These are phyloP conservation scores for Eulemur coronatus DNA, from an alignment of 2,797 vertebrate genomes.

Conservation along the genomic window DNA sequence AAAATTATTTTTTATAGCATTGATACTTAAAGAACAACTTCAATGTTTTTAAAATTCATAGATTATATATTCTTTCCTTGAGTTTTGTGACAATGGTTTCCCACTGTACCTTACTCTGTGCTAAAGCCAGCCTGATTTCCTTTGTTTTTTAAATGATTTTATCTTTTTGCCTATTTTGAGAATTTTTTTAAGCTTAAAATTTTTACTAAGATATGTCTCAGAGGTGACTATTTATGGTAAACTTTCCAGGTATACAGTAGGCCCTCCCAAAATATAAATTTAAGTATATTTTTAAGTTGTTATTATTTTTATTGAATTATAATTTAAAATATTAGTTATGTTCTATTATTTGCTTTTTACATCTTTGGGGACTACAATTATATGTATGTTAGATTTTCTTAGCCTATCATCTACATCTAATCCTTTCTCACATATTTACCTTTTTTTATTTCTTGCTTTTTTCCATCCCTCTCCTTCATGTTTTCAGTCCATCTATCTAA, in stretches of 20 bases:
- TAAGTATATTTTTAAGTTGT: background rate
- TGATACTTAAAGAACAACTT: background rate
- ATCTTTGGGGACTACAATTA: background rate
- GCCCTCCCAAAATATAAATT: background rate
- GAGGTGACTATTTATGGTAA: background rate
- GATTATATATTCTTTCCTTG: background rate
- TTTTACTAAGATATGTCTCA: slow-evolving; percentile 28
- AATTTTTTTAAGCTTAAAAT: background rate
- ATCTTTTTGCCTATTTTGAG: background rate
- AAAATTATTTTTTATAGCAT: background rate
- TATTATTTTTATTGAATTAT: background rate
- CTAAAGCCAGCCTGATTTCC: background rate
- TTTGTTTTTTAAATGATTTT: background rate
- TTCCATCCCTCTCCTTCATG: background rate
- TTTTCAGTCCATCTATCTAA: background rate
- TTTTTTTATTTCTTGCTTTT: background rate
- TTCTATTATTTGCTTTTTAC: background rate
- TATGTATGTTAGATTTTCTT: background rate
- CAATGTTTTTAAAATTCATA: background rate
- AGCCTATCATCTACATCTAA: background rate
- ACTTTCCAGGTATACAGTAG: background rate
- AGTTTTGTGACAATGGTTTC: background rate
- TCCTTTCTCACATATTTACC: background rate
- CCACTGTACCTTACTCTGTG: background rate
- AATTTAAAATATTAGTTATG: background rate